Base-by-base conservation (phyloP, 2,888 invertebrate species). In the Ecdyonurus torrentis region DNA sequence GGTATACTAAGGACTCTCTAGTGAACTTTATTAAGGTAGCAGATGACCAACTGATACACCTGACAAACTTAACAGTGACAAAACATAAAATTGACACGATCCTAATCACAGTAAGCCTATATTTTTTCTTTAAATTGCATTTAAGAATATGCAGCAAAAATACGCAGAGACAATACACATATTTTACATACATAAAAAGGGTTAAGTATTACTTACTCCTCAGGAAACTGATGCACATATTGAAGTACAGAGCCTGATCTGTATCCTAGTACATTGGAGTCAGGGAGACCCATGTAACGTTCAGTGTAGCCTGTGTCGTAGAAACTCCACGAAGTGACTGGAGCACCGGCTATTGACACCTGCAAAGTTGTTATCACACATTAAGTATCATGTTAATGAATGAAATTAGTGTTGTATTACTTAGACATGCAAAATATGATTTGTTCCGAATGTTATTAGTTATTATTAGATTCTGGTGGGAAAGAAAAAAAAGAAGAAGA, bases 251-350 rank as follows among this genome's bases (percentile, higher is more conserved):
- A 91, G 63, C 93, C 93, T 63, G 85, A 81, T 64, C 81, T 79
- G 76, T 98, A 98, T 5, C 90, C 95, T 67, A 80, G 79, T 62
- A 77, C 77, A 76, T 92, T 91, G 67, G 82, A 81, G 63, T 83
- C 81, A 0, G 92, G 92, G 66, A 89, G 75, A 72, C 88, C 91
- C 93, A 99, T 93, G 77, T 98, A 99, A 52, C 98, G 83, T 78
- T 99, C 99, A 62, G 96, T 97, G 78, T 99, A 99, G 18, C 96
- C 98, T 0, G 98, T 98, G 76, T 99, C 99, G 77, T 99, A 99
- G 63, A 95, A 83, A 66, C 86, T 83, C 98, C 99, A 99, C 72
- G 91, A 91, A 10, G 96, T 95, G 2, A 99, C 98, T 0, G 98
- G 98, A 15, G 98, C 98, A 62, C 97, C 98, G 60, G 97, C 96